These are phyloP conservation scores for Nasua narica DNA, from an alignment of 2,797 vertebrate genomes.

Conservation along the genomic window DNA sequence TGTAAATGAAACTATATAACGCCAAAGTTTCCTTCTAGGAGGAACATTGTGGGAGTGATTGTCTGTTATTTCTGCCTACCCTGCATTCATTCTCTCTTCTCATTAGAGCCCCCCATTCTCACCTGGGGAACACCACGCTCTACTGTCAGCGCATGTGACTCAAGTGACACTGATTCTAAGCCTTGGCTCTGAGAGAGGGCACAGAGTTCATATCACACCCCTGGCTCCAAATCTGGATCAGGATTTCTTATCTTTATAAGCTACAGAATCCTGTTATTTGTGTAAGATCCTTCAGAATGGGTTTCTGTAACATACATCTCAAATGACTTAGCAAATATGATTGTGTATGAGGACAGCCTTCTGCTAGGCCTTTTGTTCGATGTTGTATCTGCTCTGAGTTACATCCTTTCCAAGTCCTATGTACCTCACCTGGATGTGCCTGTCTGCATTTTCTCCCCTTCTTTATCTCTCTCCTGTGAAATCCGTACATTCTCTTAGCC, in stretches of 20 bases:
- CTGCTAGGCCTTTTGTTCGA: neutral
- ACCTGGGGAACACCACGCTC: neutral
- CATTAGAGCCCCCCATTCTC: neutral
- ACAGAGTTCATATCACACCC: neutral
- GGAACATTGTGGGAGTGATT: neutral
- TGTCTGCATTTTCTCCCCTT: neutral
- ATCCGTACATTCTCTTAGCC: neutral
- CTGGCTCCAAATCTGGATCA: neutral
- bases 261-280: neutral
- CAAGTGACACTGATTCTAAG: neutral
- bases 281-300: neutral
- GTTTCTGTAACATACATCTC: neutral
- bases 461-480: neutral
- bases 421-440: neutral
- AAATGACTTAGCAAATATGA: neutral
- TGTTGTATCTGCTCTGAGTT: neutral
- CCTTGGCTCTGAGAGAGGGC: neutral
- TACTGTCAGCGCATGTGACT: neutral
- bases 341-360: neutral
- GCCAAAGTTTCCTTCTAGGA: neutral
- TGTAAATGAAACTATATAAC: neutral
- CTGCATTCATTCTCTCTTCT: neutral
- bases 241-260: neutral
- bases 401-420: neutral
- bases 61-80: neutral